These are phyloP conservation scores for Actinemys pallida DNA, from an alignment of 2,113 vertebrate genomes.

Conservation along the genomic window DNA sequence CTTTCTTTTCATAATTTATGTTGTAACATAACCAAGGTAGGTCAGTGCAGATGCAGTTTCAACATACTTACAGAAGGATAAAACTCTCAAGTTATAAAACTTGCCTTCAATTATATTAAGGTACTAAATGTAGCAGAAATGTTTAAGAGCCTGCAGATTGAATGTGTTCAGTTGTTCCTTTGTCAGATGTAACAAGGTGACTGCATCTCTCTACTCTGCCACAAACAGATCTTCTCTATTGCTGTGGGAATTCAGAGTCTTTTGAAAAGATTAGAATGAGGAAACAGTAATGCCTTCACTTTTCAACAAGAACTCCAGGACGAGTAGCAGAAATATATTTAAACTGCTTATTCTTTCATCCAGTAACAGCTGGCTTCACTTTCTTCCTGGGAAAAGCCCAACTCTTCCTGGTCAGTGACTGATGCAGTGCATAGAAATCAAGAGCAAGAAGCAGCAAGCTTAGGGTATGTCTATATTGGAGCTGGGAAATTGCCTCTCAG, in stretches of 20 bases:
- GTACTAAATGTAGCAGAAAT: background rate
- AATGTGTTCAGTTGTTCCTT: background rate
- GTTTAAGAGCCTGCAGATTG: background rate
- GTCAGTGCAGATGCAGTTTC: background rate
- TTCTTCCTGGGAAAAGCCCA: background rate
- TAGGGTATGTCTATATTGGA: background rate
- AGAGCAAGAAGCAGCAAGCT: background rate
- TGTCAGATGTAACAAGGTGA: background rate
- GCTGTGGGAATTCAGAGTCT: background rate
- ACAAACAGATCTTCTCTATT: background rate
- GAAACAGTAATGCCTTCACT: background rate
- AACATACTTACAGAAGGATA: background rate
- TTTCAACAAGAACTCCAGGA: background rate
- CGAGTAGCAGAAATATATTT: background rate
- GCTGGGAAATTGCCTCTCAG: background rate
- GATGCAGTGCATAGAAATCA: background rate
- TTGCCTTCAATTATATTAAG: background rate
- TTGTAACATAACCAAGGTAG: background rate
- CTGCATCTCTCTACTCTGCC: background rate
- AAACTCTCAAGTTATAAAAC: background rate
- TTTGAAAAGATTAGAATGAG: background rate
- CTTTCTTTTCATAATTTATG: background rate
- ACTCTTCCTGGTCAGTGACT: background rate
- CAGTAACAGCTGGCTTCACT: background rate
- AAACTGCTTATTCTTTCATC: background rate